phyloP scores from a whole-genome alignment of 2,113 vertebrate genomes.

The Zingel zingel region DNA sequence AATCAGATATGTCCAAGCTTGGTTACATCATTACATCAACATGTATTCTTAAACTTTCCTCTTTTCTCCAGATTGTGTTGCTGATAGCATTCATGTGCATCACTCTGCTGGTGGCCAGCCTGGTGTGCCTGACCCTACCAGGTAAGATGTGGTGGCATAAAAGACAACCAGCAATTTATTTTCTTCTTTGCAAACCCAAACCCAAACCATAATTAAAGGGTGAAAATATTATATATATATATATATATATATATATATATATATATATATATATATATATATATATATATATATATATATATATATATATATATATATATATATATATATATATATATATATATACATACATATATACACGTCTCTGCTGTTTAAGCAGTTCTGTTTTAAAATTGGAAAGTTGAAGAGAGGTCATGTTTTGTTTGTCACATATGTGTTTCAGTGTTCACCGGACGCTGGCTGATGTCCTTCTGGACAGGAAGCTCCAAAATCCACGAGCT shows the following conservation, averaged over 20 bases:
- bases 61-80: constrained; percentile 90
- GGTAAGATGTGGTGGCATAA: constrained; percentile 82
- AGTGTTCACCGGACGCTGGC: constrained; percentile 97
- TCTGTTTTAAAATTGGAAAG: neutral
- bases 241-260: neutral
- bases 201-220: constrained; percentile 48
- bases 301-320: neutral
- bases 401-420: neutral
- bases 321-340: neutral
- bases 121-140: constrained; percentile 97
- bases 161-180: neutral
- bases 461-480: constrained; percentile 99
- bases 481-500: constrained; percentile 97
- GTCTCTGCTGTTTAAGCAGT: neutral
- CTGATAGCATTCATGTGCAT: constrained; percentile 98
- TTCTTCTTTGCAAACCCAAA: constrained; percentile 18
- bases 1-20: neutral
- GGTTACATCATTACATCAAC: neutral
- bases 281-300: neutral
- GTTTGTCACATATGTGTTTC: constrained; percentile 31
- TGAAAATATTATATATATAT: neutral
- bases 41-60: constrained; percentile 10
- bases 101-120: constrained; percentile 95
- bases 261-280: neutral
- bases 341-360: too few species aligned